These are phyloP conservation scores for Pollenia griseotomentosa DNA, from an alignment of 2,888 invertebrate species.

Conservation along the genomic window DNA sequence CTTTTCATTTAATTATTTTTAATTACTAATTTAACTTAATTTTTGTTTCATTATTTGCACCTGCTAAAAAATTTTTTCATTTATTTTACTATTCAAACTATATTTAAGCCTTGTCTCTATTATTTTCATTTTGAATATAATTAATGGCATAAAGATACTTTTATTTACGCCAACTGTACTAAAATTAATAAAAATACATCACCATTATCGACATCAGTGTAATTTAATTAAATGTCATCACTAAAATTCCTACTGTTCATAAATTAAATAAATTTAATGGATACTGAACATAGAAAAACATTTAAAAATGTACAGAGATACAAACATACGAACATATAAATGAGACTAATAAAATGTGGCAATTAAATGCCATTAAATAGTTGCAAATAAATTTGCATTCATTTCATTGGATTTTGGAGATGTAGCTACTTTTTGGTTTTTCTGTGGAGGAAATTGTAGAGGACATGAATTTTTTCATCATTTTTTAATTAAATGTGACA, in stretches of 20 bases:
- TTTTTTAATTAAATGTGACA: constrained; percentile 62
- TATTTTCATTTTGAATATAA: constrained; percentile 25
- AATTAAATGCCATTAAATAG: constrained; percentile 62
- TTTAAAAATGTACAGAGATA: background rate
- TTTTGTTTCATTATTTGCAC: background rate
- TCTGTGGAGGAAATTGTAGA: background rate
- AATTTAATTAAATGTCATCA: constrained; percentile 66
- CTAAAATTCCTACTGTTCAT: constrained; percentile 54
- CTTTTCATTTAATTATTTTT: background rate
- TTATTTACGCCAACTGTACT: constrained; percentile 24
- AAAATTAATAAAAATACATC: constrained; percentile 33
- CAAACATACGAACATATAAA: constrained; percentile 18
- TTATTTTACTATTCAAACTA: background rate
- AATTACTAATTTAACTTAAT: background rate
- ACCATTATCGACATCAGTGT: constrained; percentile 49
- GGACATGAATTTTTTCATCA: constrained; percentile 40
- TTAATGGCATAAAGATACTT: constrained; percentile 28
- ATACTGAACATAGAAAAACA: constrained; percentile 45
- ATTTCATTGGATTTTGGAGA: constrained; percentile 25
- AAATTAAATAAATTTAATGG: constrained; percentile 69
- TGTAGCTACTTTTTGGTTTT: background rate
- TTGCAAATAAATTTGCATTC: constrained; percentile 54
- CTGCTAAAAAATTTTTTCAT: background rate
- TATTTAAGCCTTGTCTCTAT: constrained; percentile 1
- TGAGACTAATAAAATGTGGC: constrained; percentile 63